A percentile compares a stretch with the other conserved stretches of the same genome.
phyloP scores from a whole-genome alignment of 2,888 invertebrate species.

The Drosophila algonquin region DNA sequence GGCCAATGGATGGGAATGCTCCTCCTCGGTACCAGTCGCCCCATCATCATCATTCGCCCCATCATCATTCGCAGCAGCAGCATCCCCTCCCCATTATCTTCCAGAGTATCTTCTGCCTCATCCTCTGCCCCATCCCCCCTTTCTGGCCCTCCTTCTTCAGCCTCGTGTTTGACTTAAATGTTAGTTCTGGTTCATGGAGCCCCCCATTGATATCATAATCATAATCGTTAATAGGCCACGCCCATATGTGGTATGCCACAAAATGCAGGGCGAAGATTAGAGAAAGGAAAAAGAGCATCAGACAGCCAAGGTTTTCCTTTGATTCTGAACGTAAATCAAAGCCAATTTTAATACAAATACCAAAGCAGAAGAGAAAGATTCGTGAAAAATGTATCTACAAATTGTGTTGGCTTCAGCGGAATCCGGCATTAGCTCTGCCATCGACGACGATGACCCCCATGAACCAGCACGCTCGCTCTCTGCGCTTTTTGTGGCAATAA shows the following conservation, averaged over 20 bases:
- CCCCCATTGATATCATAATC: conserved; percentile 69
- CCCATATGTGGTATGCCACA: conserved; percentile 59
- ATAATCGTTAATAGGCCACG: conserved; percentile 75
- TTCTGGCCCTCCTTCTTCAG: conserved; percentile 3
- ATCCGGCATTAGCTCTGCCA: conserved; percentile 19
- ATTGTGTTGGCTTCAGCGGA: conserved; percentile 59
- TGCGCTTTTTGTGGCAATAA: conserved; percentile 82
- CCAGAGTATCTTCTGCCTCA: not conserved
- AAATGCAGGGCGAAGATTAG: conserved; percentile 28
- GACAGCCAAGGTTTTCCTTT: conserved; percentile 34
- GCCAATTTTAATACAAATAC: conserved; percentile 53
- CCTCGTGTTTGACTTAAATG: conserved; percentile 34
- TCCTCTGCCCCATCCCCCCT: conserved; percentile 22
- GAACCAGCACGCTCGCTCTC: conserved; percentile 83
- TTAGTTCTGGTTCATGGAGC: conserved; percentile 49
- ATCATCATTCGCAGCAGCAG: not conserved
- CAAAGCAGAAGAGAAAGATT: conserved; percentile 50
- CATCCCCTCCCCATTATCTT: not conserved
- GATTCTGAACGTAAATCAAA: conserved; percentile 40
- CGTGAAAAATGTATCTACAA: conserved; percentile 78
- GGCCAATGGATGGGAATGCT: conserved; percentile 50
- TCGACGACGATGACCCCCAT: conserved; percentile 76
- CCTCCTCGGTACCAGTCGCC: not conserved
- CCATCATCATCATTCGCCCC: not conserved
- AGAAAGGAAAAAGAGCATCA: conserved; percentile 25